phyloP scores from a whole-genome alignment of 1,140 invertebrate species.

The Notospermus geniculatus region DNA sequence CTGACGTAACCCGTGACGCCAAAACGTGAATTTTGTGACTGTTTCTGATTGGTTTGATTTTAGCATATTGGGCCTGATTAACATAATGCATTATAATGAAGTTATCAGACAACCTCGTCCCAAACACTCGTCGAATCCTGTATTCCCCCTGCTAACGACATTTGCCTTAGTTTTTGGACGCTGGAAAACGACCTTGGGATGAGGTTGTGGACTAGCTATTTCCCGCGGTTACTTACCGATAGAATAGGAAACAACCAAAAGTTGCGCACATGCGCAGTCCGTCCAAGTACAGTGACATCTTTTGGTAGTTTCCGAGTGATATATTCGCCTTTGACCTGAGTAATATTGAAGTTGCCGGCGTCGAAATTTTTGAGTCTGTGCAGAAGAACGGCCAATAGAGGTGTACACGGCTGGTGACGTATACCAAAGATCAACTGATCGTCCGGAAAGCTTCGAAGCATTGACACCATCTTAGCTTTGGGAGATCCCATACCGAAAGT shows the following conservation, averaged over 20 bases:
- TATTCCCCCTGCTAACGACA: no score
- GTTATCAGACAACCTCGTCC: no score
- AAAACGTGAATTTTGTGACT: no score
- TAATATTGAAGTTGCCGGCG: constrained; percentile 26
- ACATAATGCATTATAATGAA: no score
- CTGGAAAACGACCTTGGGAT: no score
- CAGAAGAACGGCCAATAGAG: constrained; percentile 44
- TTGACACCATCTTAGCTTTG: constrained; percentile 38
- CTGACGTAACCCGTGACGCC: no score
- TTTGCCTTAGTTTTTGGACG: no score
- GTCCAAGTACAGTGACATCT: constrained; percentile 43
- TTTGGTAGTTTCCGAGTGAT: constrained; percentile 37
- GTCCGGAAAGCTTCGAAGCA: constrained; percentile 52
- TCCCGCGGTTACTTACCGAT: constrained; percentile 52
- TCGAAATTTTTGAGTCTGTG: constrained; percentile 35
- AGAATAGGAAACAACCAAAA: constrained; percentile 56
- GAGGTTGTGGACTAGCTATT: no score
- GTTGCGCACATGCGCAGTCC: constrained; percentile 39
- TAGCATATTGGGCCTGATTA: no score
- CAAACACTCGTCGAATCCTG: no score
- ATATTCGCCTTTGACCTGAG: constrained; percentile 47
- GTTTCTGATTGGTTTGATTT: no score
- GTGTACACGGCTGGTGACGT: constrained; percentile 42
- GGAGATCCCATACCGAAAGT: constrained; percentile 39
- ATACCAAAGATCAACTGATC: constrained; percentile 41